A percentile compares a stretch with the other conserved stretches of the same genome.
Conservation (phyloP, 2,888 invertebrate species). For the Drymonia ruficornis region DNA sequence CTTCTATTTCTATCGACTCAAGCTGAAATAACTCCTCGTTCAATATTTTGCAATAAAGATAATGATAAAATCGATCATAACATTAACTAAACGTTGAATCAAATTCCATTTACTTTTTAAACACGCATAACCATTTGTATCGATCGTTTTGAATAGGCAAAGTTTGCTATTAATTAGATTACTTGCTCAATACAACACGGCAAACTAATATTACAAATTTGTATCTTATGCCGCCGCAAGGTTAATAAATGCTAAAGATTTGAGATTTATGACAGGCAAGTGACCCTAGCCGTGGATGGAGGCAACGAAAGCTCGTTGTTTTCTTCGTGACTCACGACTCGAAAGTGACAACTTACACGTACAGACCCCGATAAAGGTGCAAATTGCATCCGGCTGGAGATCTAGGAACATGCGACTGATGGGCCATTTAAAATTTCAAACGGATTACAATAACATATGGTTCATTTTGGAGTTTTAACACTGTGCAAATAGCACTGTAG, state of each 20-base stretch:
- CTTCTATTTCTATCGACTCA: no score
- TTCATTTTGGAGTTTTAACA: neutral
- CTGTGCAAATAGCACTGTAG: no score
- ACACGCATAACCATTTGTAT: neutral
- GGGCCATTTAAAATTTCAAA: conserved; percentile 8
- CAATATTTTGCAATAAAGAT: conserved; percentile 1
- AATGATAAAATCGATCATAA: neutral
- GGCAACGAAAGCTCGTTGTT: conserved; percentile 59
- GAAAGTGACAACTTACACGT: conserved; percentile 71
- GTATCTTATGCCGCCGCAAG: conserved; percentile 38
- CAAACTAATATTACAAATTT: conserved; percentile 23
- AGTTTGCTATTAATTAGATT: conserved; percentile 31
- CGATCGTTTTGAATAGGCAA: neutral
- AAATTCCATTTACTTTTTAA: neutral
- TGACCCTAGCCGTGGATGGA: conserved; percentile 47
- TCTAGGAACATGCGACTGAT: conserved; percentile 25
- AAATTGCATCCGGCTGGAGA: conserved; percentile 45
- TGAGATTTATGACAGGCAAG: conserved; percentile 54
- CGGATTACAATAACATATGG: neutral
- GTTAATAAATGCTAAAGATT: conserved; percentile 52
- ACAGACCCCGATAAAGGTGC: conserved; percentile 49
- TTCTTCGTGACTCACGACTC: conserved; percentile 71
- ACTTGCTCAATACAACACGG: conserved; percentile 25
- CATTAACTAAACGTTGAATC: neutral
- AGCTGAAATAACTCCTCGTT: neutral